These are phyloP conservation scores for Dicrurus megarhynchus DNA, from an alignment of 2,113 vertebrate genomes.

Conservation along the genomic window DNA sequence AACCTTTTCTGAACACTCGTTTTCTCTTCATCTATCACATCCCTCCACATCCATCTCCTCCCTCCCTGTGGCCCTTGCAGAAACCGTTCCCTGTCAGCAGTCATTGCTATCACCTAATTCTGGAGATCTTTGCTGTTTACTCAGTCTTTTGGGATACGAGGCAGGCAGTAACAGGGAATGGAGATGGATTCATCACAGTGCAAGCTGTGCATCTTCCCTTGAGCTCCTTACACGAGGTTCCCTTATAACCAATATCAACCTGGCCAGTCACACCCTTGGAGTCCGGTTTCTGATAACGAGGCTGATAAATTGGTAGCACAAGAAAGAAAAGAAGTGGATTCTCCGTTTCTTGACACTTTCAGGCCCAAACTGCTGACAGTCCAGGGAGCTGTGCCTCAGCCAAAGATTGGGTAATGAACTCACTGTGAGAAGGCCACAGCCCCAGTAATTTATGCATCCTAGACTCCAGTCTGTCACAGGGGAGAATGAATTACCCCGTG, in stretches of 20 bases:
- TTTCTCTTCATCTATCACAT: background rate
- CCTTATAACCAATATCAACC: background rate
- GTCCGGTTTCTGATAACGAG: background rate
- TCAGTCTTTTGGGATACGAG: background rate
- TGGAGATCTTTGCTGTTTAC: background rate
- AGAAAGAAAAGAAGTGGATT: background rate
- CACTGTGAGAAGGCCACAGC: background rate
- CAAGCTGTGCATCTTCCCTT: rapidly evolving
- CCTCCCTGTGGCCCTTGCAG: background rate
- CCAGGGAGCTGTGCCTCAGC: background rate
- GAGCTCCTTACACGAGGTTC: background rate
- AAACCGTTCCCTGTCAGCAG: background rate
- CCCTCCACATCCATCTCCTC: background rate
- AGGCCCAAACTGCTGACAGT: background rate
- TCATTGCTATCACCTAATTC: background rate
- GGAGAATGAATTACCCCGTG: background rate
- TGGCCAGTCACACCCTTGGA: background rate
- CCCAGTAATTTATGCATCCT: background rate
- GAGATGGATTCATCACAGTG: background rate
- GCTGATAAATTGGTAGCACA: background rate
- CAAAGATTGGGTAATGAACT: background rate
- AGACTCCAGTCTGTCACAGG: background rate
- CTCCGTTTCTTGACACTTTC: background rate
- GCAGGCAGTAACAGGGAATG: background rate
- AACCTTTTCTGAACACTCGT: background rate